phyloP scores from a whole-genome alignment of 2,888 invertebrate species.

The Rhagium mordax region DNA sequence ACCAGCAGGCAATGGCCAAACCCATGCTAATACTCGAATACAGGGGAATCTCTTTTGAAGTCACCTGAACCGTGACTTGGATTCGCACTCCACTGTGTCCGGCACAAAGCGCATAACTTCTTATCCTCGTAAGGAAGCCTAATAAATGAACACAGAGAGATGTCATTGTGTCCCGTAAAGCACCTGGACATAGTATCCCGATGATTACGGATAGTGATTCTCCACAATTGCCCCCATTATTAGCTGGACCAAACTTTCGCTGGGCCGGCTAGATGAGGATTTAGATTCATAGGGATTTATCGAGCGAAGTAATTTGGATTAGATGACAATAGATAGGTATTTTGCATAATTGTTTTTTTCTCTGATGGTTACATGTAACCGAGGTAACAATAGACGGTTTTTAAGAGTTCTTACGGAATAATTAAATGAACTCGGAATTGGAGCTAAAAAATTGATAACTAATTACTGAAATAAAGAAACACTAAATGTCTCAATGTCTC shows the following conservation, averaged over 20 bases:
- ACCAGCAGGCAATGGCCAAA: not conserved
- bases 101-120: constrained; percentile 30
- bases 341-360: not conserved
- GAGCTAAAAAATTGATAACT: too few relatives aligned
- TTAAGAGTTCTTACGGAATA: too few relatives aligned
- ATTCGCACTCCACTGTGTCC: constrained; percentile 32
- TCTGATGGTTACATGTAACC: too few relatives aligned
- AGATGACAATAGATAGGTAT: not conserved
- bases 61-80: constrained; percentile 29
- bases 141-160: constrained; percentile 21
- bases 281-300: constrained; percentile 18
- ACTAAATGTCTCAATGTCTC: too few relatives aligned
- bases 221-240: constrained; percentile 26
- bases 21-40: constrained; percentile 26
- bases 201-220: constrained; percentile 21
- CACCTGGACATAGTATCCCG: constrained; percentile 36
- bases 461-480: too few relatives aligned
- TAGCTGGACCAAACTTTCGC: constrained; percentile 6
- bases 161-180: constrained; percentile 32
- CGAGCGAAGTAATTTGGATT: constrained; percentile 27
- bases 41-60: constrained; percentile 28
- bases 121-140: constrained; percentile 27
- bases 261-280: not conserved
- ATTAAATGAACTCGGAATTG: too few relatives aligned
- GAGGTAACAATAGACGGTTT: too few relatives aligned